Base-by-base conservation (phyloP, 2,888 invertebrate genomes). In the Drosophila diplacantha region DNA sequence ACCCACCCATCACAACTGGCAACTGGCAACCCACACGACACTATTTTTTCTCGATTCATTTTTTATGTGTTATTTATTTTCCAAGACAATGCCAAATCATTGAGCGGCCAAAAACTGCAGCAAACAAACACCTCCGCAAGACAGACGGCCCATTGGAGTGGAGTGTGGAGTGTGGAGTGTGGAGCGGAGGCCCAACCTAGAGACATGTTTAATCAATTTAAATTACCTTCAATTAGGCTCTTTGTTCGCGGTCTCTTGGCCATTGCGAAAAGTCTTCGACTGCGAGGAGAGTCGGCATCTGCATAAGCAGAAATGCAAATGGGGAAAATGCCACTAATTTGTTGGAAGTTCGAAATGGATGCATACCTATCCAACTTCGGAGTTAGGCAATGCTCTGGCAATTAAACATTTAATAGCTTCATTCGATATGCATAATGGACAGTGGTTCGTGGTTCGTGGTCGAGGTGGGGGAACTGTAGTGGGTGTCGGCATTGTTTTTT, bases 211-310 rank as follows among this genome's bases (percentile, higher is more conserved):
- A 81, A 84, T 81, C 75, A 84, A 81, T 83, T 81, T 77, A 83
- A 80, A 81, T 81, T 81, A 75, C 73, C 75, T 75, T 81, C 83
- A 81, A 83, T 84, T 81, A 81, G 78, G 71, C 67, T 62, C 65
- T 81, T 78, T 83, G 74, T 77, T 81, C 43, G 58, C 31, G 47
- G 43, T 56, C 24, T 22, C 58, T n/a, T 44, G 58, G 58, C 44
- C 61, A 61, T 61, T 63, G 64, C 61, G 60, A 61, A 61, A 61
- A 61, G 60, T 49, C 24, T 24, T 24, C 24, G 24, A 24, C 7
- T 7, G 7, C 39, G 22, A 4, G 14, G 24, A 26, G 26, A 44
- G 43, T 44, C 50, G 47, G 50, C 39, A 65, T 63, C 67, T 71
- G 60, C 64, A 62, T 61, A 53, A 56, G 49, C 37, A 41, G 51